Evolutionary conservation across 2,888 invertebrate species (phyloP).

Genomic region (Aleiodes testaceus): DNA sequence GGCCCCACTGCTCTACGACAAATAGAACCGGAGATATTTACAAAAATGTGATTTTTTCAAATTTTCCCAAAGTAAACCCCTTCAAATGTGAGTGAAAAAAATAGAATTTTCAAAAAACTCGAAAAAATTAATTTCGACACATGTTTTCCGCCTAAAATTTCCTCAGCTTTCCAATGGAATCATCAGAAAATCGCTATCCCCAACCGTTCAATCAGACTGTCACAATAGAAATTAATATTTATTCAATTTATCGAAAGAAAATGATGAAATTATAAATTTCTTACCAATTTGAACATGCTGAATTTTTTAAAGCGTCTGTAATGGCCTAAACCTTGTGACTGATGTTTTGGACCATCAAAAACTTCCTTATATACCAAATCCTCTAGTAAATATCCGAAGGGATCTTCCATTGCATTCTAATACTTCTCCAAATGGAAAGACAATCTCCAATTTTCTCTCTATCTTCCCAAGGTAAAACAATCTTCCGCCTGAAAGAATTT

Average conservation of each 20-base stretch:
- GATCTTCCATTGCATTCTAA: slow-evolving; percentile 49
- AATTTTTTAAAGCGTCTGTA: slow-evolving; percentile 55
- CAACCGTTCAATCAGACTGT: neutral
- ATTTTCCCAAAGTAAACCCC: no score
- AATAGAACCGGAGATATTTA: no score
- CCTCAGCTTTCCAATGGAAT: no score
- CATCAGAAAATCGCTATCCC: no score
- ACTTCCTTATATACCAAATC: slow-evolving; percentile 44
- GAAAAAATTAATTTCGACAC: no score
- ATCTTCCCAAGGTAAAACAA: neutral
- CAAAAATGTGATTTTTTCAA: no score
- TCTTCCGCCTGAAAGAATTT: neutral
- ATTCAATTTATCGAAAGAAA: neutral
- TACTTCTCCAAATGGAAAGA: slow-evolving; percentile 26
- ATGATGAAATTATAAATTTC: slow-evolving; percentile 55
- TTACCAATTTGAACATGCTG: slow-evolving; percentile 80
- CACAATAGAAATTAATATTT: neutral
- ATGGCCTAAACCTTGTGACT: slow-evolving; percentile 61
- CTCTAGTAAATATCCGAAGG: slow-evolving; percentile 39
- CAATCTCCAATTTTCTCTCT: slow-evolving; percentile 27
- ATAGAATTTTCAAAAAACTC: no score
- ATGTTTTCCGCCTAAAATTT: no score
- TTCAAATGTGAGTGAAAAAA: no score
- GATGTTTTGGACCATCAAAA: slow-evolving; percentile 58
- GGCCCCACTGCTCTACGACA: no score